These are phyloP conservation scores for Syngnathus floridae DNA, from an alignment of 2,113 vertebrate genomes.

Conservation along the genomic window DNA sequence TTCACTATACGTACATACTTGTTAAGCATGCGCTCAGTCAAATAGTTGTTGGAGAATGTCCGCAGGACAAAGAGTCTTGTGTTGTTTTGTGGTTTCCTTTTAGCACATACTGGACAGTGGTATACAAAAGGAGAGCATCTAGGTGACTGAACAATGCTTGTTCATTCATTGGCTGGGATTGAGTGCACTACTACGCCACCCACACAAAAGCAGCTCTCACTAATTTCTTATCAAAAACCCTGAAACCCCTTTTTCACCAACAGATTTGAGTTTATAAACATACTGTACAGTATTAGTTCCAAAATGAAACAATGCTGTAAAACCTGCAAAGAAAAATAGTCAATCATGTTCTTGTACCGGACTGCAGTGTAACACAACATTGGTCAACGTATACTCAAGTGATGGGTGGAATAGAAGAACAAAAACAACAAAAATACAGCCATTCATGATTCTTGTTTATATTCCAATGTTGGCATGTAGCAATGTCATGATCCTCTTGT, in stretches of 20 bases:
- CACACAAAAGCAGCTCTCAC: not conserved
- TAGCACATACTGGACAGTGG: not conserved
- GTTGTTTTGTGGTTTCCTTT: not conserved
- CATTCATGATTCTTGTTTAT: not conserved
- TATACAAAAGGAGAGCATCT: not conserved
- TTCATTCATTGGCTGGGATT: not conserved
- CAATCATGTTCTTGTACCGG: not conserved
- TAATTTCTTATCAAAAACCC: not conserved
- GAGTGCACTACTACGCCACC: not conserved
- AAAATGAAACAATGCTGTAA: not conserved
- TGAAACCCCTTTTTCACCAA: not conserved
- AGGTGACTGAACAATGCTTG: not conserved
- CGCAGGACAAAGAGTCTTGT: not conserved
- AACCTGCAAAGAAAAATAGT: not conserved
- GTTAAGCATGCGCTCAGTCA: not conserved
- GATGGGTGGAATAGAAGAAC: not conserved
- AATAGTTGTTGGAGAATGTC: slow-evolving; percentile 1
- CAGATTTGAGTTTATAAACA: not conserved
- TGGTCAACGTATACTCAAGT: not conserved
- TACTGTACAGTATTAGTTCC: not conserved
- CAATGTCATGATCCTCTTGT: not conserved
- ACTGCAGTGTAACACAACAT: not conserved
- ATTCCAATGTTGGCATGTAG: not conserved
- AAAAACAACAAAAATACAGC: not conserved
- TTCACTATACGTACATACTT: slow-evolving; percentile 26